Evolutionary conservation across 2,797 vertebrate species (phyloP), one percentile per base, ranked within the genome.

Genomic region (Catostomus latipinnis): DNA sequence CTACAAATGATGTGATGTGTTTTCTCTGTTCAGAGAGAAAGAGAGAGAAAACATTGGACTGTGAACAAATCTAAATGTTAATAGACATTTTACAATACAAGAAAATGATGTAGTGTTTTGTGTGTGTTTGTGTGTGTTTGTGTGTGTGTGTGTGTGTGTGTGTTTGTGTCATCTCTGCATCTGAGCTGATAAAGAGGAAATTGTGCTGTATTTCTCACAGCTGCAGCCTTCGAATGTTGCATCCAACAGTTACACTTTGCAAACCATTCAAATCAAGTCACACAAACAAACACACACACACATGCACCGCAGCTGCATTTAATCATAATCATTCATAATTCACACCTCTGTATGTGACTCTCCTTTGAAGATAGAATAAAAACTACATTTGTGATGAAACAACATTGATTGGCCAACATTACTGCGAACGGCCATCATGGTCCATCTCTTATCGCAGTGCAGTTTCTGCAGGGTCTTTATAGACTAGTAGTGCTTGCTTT

Each of bases 341-440:
- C 12, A 49, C 75, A 72, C 69, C 58, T 71, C 68, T 76, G 60
- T 54, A 54, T 61, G 43, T 9, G 18, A 76, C 74, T 63, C 46
- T 60, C 52, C 14, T 0, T 7, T 71, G 10, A 71, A 83, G 72
- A 58, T 52, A 60, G 77, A 81, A 76, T 67, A 72, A 71, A 81
- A 81, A 65, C 5, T 4, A 50, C 61, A 60, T 78, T 81, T 76
- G 50, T 76, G 57, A 81, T 81, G 75, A 81, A 84, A 84, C 53
- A 76, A 50, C 75, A 78, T 73, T 83, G 83, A 86, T 78, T 84
- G 78, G 70, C 57, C 52, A 78, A 84, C 75, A 68, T 80, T 69
- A 78, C 67, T 57, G 82, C 80, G 48, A 80, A 65, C 22, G 68
- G 13, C 49, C 65, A 78, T 80, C 77, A 78, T 62, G 62, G 74